Percentiles rank a stretch among this genome's conserved stretches.
phyloP scores from a whole-genome alignment of 2,113 vertebrate genomes.

The Phaetusa simplex region DNA sequence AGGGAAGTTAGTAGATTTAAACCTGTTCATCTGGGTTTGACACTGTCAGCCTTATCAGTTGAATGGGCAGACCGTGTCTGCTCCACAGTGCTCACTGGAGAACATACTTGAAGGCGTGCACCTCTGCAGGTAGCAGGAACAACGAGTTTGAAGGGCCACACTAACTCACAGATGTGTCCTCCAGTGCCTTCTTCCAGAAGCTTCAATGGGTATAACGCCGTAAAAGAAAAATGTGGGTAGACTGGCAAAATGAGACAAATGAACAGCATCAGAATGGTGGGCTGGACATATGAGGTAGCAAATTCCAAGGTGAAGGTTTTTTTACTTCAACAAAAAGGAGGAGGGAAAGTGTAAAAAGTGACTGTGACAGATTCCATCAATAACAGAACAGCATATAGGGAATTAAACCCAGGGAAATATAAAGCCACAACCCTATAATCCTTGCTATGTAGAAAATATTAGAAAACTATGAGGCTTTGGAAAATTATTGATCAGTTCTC shows the following conservation, averaged over 20 bases:
- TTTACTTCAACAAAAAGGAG: not conserved
- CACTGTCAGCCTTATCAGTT: not conserved
- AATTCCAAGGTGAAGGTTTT: not conserved
- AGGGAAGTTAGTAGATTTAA: not conserved
- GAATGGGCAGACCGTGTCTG: rapidly evolving
- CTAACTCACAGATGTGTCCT: not conserved
- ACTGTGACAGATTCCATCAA: rapidly evolving
- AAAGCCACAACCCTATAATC: not conserved
- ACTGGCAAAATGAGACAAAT: not conserved
- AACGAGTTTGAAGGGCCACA: rapidly evolving
- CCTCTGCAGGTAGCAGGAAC: not conserved
- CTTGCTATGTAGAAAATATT: not conserved
- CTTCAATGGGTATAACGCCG: rapidly evolving
- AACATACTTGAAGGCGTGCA: not conserved
- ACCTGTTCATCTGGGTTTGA: not conserved
- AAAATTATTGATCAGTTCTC: not conserved
- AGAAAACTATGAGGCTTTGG: not conserved
- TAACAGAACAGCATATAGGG: not conserved
- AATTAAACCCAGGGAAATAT: not conserved
- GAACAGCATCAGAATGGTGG: not conserved
- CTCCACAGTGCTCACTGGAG: not conserved
- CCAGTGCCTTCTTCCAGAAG: not conserved
- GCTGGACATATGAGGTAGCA: not conserved
- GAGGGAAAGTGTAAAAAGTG: not conserved
- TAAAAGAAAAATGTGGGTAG: not conserved